Conservation (phyloP, 2,888 invertebrate species). For the Microdon myrmicae region DNA sequence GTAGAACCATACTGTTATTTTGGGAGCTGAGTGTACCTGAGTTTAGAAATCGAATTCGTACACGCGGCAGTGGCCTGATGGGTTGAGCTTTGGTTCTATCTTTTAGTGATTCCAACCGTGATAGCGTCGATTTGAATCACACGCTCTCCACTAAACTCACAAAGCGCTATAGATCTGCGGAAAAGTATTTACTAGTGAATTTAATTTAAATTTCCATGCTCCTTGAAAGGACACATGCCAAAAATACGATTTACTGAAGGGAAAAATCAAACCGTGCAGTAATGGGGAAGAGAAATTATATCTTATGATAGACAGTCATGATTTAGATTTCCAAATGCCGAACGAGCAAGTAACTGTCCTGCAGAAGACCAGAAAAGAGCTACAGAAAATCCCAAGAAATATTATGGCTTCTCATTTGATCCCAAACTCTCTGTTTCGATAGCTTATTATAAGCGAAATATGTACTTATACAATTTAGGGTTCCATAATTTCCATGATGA, state of each 20-base stretch:
- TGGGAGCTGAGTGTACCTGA: too few relatives aligned
- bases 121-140: too few relatives aligned
- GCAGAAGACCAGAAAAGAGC: constrained; percentile 23
- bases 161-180: constrained; percentile 27
- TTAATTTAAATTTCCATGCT: constrained; percentile 53
- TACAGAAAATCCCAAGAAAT: constrained; percentile 11
- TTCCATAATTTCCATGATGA: constrained; percentile 55
- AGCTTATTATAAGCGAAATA: too few relatives aligned
- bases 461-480: constrained; percentile 55
- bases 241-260: constrained; percentile 56
- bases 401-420: constrained; percentile 16
- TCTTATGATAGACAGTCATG: constrained; percentile 51
- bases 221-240: constrained; percentile 55
- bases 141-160: too few relatives aligned
- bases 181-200: constrained; percentile 44
- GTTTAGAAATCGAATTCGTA: too few relatives aligned
- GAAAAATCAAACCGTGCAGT: constrained; percentile 55
- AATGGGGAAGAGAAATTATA: constrained; percentile 54
- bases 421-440: too few relatives aligned
- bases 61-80: too few relatives aligned
- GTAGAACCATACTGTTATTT: too few relatives aligned
- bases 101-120: too few relatives aligned
- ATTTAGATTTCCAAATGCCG: constrained; percentile 55
- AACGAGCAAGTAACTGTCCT: constrained; percentile 54
- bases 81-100: too few relatives aligned